A percentile compares a stretch with the other conserved stretches of the same genome.
phyloP scores from a whole-genome alignment of 2,113 vertebrate genomes.

The Oreochromis niloticus region DNA sequence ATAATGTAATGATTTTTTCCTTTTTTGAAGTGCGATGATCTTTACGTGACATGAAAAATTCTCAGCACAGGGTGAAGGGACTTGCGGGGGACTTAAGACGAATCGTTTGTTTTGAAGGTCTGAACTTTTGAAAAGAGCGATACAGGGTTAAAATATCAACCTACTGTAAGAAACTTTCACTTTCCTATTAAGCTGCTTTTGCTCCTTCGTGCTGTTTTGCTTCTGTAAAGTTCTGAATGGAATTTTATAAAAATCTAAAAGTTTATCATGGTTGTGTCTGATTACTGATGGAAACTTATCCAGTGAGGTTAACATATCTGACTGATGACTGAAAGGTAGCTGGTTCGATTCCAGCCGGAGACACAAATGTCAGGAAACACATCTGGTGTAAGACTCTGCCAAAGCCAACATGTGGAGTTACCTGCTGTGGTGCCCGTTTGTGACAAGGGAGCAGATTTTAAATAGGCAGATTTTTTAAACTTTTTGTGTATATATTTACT shows the following conservation, averaged over 20 bases:
- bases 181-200: neutral
- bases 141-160: neutral
- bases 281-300: neutral
- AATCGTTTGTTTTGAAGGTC: neutral
- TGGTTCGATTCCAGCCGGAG: neutral
- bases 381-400: accelerated
- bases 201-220: neutral
- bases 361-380: neutral
- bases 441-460: neutral
- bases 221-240: neutral
- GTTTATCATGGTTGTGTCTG: neutral
- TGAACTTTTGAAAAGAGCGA: neutral
- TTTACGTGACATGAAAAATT: neutral
- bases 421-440: neutral
- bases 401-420: neutral
- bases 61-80: neutral
- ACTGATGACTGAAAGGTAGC: neutral
- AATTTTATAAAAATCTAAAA: neutral
- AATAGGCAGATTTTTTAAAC: neutral
- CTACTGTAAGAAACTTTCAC: neutral
- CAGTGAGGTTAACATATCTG: neutral
- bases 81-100: neutral
- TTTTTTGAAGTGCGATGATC: neutral
- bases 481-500: accelerated
- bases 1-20: neutral